phyloP scores from a whole-genome alignment of 2,888 invertebrate species.

The Pterostichus madidus region DNA sequence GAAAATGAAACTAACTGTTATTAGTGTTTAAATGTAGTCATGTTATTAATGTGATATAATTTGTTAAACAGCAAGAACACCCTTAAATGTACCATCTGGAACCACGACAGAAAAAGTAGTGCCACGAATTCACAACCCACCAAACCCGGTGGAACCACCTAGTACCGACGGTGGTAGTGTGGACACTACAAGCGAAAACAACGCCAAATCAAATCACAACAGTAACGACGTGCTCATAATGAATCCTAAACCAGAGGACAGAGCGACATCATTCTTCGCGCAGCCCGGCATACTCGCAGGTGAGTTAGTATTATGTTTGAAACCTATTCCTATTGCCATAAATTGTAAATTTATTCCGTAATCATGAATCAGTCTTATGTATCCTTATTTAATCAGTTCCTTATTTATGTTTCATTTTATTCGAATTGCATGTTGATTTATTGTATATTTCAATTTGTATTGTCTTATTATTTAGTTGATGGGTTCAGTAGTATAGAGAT shows the following conservation, averaged over 20 bases:
- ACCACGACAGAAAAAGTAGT: slow-evolving; percentile 62
- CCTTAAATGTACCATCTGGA: slow-evolving; percentile 57
- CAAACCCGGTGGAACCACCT: slow-evolving; percentile 56
- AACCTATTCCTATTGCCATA: too few species aligned
- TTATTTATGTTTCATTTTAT: too few species aligned
- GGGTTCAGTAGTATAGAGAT: too few species aligned
- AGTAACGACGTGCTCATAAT: slow-evolving; percentile 87
- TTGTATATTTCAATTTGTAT: too few species aligned
- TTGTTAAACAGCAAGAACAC: slow-evolving; percentile 42
- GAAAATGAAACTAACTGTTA: too few species aligned
- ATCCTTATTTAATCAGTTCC: too few species aligned
- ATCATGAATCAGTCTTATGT: too few species aligned
- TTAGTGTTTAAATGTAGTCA: too few species aligned
- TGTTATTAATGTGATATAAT: not conserved
- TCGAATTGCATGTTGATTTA: too few species aligned
- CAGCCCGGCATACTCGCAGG: slow-evolving; percentile 96
- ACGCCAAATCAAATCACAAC: slow-evolving; percentile 71
- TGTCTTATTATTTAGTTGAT: too few species aligned
- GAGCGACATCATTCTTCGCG: slow-evolving; percentile 94
- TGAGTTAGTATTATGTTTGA: slow-evolving; percentile 75
- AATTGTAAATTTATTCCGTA: too few species aligned
- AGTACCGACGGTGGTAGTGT: slow-evolving; percentile 38
- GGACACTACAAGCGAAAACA: slow-evolving; percentile 66
- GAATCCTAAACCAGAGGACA: slow-evolving; percentile 90
- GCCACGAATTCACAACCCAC: slow-evolving; percentile 30